Conservation (phyloP, 2,797 vertebrate genomes). For the Siniperca scherzeri region DNA sequence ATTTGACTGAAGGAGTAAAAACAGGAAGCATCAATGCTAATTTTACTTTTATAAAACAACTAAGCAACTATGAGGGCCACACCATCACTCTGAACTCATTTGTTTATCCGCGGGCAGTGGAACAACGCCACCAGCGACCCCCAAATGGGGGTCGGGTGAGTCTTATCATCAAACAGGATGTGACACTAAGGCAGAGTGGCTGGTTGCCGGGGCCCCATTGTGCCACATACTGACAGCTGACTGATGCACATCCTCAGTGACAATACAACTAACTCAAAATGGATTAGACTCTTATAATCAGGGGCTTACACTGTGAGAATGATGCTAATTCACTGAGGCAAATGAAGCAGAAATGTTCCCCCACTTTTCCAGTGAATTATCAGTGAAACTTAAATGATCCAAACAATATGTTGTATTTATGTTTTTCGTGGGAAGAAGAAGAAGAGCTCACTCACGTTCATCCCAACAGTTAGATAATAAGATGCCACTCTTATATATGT, state of each 20-base stretch:
- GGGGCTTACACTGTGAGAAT: slow-evolving; percentile 29
- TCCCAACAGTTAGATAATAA: not conserved
- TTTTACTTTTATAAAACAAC: too few relatives aligned
- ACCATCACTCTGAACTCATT: slow-evolving; percentile 3
- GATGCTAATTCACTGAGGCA: not conserved
- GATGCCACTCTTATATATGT: not conserved
- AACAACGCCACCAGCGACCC: not conserved
- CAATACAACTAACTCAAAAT: slow-evolving; percentile 42
- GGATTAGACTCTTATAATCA: slow-evolving; percentile 47
- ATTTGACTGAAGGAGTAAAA: not conserved
- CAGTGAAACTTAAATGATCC: not conserved
- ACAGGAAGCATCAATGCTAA: slow-evolving; percentile 30
- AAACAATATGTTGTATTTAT: not conserved
- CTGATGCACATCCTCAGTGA: slow-evolving; percentile 51
- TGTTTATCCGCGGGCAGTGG: not conserved
- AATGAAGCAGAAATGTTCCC: slow-evolving; percentile 5
- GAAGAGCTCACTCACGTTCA: not conserved
- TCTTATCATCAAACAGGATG: slow-evolving; percentile 60
- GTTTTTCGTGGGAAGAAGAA: not conserved
- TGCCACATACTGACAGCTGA: slow-evolving; percentile 43
- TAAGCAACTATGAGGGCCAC: not conserved
- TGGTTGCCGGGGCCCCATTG: slow-evolving; percentile 38
- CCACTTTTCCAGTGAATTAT: not conserved
- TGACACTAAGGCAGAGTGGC: slow-evolving; percentile 7
- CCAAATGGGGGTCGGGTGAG: slow-evolving; percentile 14